Percentiles rank a stretch among this genome's conserved stretches.
These are phyloP conservation scores for Mus caroli DNA, from an alignment of 2,797 vertebrate genomes.

Conservation along the genomic window DNA sequence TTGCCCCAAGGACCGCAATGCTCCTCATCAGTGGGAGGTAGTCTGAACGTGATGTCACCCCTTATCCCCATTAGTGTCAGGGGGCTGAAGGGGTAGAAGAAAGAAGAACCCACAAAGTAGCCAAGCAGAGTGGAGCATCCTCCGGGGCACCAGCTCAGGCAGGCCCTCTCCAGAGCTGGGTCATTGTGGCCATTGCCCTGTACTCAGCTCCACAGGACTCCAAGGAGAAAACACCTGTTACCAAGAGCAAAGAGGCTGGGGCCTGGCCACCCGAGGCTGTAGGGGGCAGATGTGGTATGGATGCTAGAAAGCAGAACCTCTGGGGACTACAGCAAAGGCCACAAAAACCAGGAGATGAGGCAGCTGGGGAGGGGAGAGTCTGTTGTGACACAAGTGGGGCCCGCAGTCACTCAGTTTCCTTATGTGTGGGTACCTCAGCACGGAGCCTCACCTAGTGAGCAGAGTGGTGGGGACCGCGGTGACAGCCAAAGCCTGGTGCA, in stretches of 20 bases:
- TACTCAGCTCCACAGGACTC: background rate
- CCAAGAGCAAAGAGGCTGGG: background rate
- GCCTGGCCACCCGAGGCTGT: background rate
- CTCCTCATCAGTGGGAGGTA: background rate
- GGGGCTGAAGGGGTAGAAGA: background rate
- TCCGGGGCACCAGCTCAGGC: background rate
- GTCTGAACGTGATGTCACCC: background rate
- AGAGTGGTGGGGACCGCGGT: background rate
- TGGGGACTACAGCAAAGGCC: background rate
- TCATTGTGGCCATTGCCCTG: background rate
- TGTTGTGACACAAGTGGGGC: accelerated
- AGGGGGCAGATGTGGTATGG: background rate
- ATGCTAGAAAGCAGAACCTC: background rate
- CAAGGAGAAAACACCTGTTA: background rate
- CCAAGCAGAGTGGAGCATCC: background rate
- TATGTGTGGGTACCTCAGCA: background rate
- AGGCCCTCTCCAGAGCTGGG: background rate
- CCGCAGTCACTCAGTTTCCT: background rate
- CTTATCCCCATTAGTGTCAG: background rate
- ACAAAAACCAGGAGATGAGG: background rate
- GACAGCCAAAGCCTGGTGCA: background rate
- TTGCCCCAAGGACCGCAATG: background rate
- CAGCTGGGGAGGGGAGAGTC: background rate
- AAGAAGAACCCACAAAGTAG: background rate
- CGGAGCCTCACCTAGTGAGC: background rate